phyloP scores from a whole-genome alignment of 1,140 invertebrate genomes.

The Heliconius hewitsoni region DNA sequence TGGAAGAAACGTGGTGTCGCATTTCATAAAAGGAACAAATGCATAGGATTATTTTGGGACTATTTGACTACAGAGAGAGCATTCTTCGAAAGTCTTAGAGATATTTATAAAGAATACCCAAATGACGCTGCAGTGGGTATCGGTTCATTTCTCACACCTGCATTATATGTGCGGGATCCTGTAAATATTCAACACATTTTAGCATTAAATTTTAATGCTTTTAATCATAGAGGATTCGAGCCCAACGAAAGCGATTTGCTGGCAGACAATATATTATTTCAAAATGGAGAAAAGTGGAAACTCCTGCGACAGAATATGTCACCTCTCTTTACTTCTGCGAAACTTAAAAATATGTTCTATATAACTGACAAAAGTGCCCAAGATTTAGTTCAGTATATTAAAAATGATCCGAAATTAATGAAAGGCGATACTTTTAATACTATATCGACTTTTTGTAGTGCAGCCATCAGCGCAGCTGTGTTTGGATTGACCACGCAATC shows the following conservation, averaged over 20 bases:
- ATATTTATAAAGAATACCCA: conserved; percentile 48
- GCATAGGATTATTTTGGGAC: conserved; percentile 43
- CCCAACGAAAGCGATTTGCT: conserved; percentile 80
- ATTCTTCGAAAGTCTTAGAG: conserved; percentile 43
- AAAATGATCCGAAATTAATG: conserved; percentile 42
- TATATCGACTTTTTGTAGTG: conserved; percentile 45
- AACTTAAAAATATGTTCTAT: conserved; percentile 77
- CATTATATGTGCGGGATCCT: conserved; percentile 75
- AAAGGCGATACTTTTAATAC: conserved; percentile 35
- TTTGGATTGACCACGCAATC: conserved; percentile 50
- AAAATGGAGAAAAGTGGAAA: conserved; percentile 71
- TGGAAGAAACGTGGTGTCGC: conserved; percentile 43
- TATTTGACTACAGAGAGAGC: conserved; percentile 39
- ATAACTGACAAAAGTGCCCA: conserved; percentile 58
- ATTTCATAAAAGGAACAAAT: conserved; percentile 43
- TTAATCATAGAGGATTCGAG: conserved; percentile 76
- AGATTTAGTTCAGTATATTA: conserved; percentile 52
- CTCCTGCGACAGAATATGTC: conserved; percentile 69
- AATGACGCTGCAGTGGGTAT: conserved; percentile 56
- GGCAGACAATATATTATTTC: conserved; percentile 80
- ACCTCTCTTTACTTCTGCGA: conserved; percentile 71
- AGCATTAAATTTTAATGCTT: conserved; percentile 76
- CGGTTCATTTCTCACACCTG: conserved; percentile 66
- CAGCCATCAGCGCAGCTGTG: conserved; percentile 48
- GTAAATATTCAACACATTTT: conserved; percentile 79